Evolutionary conservation across 2,888 invertebrate species (phyloP).

Genomic region (Palloptera scutellata): DNA sequence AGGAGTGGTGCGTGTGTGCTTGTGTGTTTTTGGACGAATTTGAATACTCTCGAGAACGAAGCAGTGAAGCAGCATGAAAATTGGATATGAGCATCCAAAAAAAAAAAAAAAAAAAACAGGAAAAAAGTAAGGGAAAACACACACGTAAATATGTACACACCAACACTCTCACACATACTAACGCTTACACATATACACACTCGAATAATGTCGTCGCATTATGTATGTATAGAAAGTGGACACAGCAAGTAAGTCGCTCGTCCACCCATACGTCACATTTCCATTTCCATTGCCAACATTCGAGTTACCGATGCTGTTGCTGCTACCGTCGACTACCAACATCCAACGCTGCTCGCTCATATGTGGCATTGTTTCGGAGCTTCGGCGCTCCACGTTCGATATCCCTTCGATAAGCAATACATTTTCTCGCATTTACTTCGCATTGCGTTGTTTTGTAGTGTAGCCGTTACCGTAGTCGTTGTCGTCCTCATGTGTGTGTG

Average conservation of each 20-base stretch:
- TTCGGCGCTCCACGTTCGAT: slow-evolving; percentile 49
- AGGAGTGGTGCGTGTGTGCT: background rate
- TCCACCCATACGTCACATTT: slow-evolving; percentile 1
- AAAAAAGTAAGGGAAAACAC: too few relatives aligned
- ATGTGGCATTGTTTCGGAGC: background rate
- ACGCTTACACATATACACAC: background rate
- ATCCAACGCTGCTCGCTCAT: too few relatives aligned
- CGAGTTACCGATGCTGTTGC: background rate
- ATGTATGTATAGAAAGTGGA: slow-evolving; percentile 6
- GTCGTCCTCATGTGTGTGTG: slow-evolving; percentile 21
- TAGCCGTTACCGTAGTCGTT: slow-evolving; percentile 5
- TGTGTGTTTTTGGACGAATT: slow-evolving; percentile 10
- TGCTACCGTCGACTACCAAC: background rate
- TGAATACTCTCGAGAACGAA: background rate
- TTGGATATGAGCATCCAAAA: background rate
- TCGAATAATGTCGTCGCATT: background rate
- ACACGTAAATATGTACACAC: too few relatives aligned
- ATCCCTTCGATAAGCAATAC: slow-evolving; percentile 57
- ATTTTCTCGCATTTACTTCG: slow-evolving; percentile 37
- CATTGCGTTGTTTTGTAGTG: slow-evolving; percentile 1
- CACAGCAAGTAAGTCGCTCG: background rate
- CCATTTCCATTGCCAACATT: too few relatives aligned
- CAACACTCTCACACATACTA: background rate
- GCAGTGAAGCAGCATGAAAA: background rate
- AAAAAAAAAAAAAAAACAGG: background rate